Conservation (phyloP, 2,888 invertebrate species). For the Tryphoninae sp. region DNA sequence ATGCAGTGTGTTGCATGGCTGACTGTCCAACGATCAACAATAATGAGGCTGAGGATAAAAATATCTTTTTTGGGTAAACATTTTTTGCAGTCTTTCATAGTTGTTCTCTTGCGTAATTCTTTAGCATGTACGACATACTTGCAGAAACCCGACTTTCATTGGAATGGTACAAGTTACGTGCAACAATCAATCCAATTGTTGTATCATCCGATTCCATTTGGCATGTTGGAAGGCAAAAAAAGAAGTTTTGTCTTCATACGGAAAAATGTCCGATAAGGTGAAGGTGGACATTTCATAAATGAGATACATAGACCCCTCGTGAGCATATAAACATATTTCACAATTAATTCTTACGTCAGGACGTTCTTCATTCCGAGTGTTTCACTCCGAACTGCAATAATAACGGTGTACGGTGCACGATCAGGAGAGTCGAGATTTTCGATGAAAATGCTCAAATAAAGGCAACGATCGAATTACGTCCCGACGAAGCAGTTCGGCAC, state of each 20-base stretch:
- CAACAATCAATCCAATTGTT: slow-evolving; percentile 67
- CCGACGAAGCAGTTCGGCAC: slow-evolving; percentile 41
- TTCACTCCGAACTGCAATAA: slow-evolving; percentile 71
- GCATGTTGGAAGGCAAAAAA: slow-evolving; percentile 74
- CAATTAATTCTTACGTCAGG: slow-evolving; percentile 59
- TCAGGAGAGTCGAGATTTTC: slow-evolving; percentile 69
- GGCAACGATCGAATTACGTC: slow-evolving; percentile 55
- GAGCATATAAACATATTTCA: slow-evolving; percentile 11
- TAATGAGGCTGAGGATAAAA: slow-evolving; percentile 65
- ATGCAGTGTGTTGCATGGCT: slow-evolving; percentile 69
- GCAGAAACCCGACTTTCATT: slow-evolving; percentile 73
- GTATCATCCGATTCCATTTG: slow-evolving; percentile 70
- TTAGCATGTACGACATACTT: slow-evolving; percentile 27
- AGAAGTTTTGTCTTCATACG: slow-evolving; percentile 63
- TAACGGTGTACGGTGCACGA: slow-evolving; percentile 56
- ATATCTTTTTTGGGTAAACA: slow-evolving; percentile 71
- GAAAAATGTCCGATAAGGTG: slow-evolving; percentile 72
- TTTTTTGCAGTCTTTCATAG: background rate
- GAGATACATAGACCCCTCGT: background rate
- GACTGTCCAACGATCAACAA: slow-evolving; percentile 67
- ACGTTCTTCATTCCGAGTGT: slow-evolving; percentile 67
- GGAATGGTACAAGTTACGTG: slow-evolving; percentile 72
- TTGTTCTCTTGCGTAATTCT: background rate
- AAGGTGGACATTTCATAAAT: slow-evolving; percentile 1
- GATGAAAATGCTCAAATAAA: slow-evolving; percentile 65